phyloP scores from a whole-genome alignment of 2,113 vertebrate species.

The Peucedramus taeniatus region DNA sequence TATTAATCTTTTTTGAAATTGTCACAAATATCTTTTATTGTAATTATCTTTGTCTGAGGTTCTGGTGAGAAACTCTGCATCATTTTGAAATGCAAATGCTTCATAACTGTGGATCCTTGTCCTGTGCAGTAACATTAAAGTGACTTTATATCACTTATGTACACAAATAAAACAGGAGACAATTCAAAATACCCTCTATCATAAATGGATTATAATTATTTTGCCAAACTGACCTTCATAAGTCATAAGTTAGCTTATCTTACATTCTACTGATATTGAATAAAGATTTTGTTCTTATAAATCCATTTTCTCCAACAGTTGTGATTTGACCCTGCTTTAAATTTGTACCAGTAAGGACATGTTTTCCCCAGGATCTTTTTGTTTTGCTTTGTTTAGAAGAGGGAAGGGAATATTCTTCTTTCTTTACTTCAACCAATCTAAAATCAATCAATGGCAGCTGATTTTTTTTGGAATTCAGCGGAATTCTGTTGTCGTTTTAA shows the following conservation, averaged over 20 bases:
- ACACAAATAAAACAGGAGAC: background rate
- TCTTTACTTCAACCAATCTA: background rate
- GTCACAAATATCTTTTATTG: conserved; percentile 2
- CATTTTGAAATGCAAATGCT: background rate
- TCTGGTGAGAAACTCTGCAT: background rate
- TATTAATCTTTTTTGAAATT: background rate
- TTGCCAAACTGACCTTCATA: background rate
- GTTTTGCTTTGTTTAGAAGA: background rate
- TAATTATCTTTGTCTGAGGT: background rate
- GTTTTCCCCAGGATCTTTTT: background rate
- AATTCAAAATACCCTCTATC: background rate
- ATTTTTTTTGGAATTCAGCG: too few species aligned
- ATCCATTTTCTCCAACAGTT: background rate
- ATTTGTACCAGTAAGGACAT: background rate
- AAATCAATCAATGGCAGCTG: background rate
- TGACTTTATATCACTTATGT: background rate
- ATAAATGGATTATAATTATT: background rate
- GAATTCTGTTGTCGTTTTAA: background rate
- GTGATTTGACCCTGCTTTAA: background rate
- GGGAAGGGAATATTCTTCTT: background rate
- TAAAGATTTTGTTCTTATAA: background rate
- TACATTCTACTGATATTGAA: background rate
- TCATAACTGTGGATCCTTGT: background rate
- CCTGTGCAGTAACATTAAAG: background rate
- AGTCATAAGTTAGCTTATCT: background rate